Base-by-base conservation (phyloP, 2,113 vertebrate species). In the Chrysemys picta region DNA sequence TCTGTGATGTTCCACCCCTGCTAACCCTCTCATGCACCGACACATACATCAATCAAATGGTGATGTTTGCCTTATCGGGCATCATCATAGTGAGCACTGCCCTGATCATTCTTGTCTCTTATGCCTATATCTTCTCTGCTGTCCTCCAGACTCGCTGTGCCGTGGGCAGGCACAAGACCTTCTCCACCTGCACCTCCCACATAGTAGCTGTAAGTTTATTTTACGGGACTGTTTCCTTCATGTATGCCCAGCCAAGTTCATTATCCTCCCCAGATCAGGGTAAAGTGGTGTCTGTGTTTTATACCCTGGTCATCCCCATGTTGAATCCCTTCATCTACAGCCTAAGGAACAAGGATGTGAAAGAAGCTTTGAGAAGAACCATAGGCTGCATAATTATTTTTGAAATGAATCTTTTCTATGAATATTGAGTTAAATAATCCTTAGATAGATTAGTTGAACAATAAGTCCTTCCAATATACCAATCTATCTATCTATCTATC, bases 241-340 rank as follows among this genome's bases (percentile, higher is more conserved):
- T 91, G 42, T 96, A 93, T 38, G 85, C 92, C 29, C 85, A 92
- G 81, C 92, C 94, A n/a, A 94, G 84, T n/a, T 95, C 89, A 42
- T 90, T 19, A 14, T 94, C 57, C 45, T 92, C 90, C 27, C 89
- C 84, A 42, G 78, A 94, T 38, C 84, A 95, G 78, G 92, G 92
- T 12, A 92, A 94, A 27, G 65, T 95, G 25, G 81, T 95, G 10
- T 92, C 93, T 38, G 69, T 95, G n/a, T 95, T 94, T 52, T 95
- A 94, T 38, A 90, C 27, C 6, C 87, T 94, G 11, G 81, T 94
- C 14, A 94, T 90, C 31, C 94, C 87, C 12, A 92, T 94, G 92
- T 42, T 95, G 45, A 95, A 96, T 31, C 84, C 93, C 6, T 54
- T 95, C 12, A 96, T 96, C 38, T 96, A 94, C 62, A 65, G 62